Evolutionary conservation across 2,113 vertebrate species (phyloP).

Genomic region (Pituophis catenifer): DNA sequence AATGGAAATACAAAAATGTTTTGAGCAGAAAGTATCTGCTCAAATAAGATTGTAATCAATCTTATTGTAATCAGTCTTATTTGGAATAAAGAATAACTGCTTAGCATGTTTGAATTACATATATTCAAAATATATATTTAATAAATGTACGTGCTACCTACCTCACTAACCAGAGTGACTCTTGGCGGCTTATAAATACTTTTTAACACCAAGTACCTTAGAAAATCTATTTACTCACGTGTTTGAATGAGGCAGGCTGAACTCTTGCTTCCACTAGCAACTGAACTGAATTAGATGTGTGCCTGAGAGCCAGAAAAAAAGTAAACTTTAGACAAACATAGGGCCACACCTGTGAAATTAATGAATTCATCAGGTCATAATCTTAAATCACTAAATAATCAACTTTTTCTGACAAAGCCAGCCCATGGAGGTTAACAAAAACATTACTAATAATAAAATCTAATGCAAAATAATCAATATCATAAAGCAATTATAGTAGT

Average conservation of each 20-base stretch:
- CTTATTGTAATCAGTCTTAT: background rate
- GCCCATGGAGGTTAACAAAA: background rate
- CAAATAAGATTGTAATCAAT: background rate
- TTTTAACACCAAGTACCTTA: background rate
- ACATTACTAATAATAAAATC: background rate
- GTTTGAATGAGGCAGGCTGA: constrained; percentile 87
- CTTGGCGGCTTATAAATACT: background rate
- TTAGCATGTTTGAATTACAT: background rate
- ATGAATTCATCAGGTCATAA: background rate
- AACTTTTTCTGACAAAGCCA: background rate
- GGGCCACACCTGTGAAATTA: background rate
- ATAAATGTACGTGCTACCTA: background rate
- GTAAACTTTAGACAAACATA: background rate
- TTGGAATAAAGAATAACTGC: background rate
- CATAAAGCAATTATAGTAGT: background rate
- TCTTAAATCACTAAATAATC: background rate
- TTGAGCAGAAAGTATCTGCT: background rate
- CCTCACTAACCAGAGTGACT: background rate
- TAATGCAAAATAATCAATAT: background rate
- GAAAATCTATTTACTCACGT: constrained; percentile 71
- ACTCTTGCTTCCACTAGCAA: constrained; percentile 91
- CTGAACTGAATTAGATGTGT: constrained; percentile 91
- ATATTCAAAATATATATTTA: background rate
- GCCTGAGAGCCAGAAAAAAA: constrained; percentile 72
- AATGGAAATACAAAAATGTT: background rate